These are phyloP conservation scores for Mus pahari DNA, from an alignment of 2,113 vertebrate genomes.

Conservation along the genomic window DNA sequence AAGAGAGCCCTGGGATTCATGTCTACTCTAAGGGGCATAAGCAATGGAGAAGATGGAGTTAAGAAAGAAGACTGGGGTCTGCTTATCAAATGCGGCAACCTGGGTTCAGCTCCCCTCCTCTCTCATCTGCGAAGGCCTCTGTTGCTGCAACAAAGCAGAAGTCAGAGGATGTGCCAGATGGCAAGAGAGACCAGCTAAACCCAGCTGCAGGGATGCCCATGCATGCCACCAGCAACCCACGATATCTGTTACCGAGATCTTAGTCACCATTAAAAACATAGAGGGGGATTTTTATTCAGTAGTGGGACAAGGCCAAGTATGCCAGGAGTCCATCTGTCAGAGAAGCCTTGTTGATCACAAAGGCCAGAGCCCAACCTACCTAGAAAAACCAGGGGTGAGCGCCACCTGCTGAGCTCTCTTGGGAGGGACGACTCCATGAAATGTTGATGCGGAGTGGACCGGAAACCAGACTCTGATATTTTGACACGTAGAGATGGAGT, in stretches of 20 bases:
- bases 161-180: background rate
- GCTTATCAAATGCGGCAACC: background rate
- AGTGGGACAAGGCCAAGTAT: background rate
- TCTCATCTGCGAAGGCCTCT: background rate
- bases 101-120: background rate
- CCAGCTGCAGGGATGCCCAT: background rate
- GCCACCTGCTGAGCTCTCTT: background rate
- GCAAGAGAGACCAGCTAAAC: background rate
- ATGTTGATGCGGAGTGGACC: background rate
- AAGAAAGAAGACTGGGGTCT: background rate
- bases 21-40: background rate
- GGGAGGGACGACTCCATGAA: accelerated
- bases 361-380: background rate
- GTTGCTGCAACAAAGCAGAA: too few relatives aligned
- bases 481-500: background rate
- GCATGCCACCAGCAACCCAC: background rate
- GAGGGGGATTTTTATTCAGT: background rate
- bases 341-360: background rate
- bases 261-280: background rate
- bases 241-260: background rate
- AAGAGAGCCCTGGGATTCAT: background rate
- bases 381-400: background rate
- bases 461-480: background rate
- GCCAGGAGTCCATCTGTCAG: background rate
- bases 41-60: background rate